Evolutionary conservation across 2,797 vertebrate genomes (phyloP).

Genomic region (Pseudocheirus occidentalis): DNA sequence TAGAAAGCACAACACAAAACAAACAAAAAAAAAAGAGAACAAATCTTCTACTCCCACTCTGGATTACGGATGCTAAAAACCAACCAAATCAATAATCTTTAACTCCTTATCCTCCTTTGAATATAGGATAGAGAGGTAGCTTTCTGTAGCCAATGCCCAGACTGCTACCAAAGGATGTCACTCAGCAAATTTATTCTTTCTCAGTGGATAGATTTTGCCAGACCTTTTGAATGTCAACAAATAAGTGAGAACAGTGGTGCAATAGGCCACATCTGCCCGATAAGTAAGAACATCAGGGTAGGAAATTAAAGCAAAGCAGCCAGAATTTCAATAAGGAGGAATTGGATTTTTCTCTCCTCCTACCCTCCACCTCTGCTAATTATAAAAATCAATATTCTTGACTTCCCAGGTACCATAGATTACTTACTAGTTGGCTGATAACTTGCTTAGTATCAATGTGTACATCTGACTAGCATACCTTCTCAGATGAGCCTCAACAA

Average conservation of each 20-base stretch:
- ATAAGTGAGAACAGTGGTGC: slow-evolving; percentile 59
- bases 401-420: slow-evolving; percentile 40
- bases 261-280: slow-evolving; percentile 57
- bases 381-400: slow-evolving; percentile 44
- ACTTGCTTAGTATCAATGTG: slow-evolving; percentile 53
- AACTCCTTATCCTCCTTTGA: slow-evolving; percentile 65
- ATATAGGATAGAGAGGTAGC: slow-evolving; percentile 56
- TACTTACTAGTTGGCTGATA: slow-evolving; percentile 63
- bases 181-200: slow-evolving; percentile 55
- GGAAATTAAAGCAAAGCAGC: slow-evolving; percentile 61
- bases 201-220: slow-evolving; percentile 70
- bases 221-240: slow-evolving; percentile 67
- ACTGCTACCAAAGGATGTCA: slow-evolving; percentile 55
- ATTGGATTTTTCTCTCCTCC: slow-evolving; percentile 34
- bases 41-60: slow-evolving; percentile 67
- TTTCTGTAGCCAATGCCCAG: slow-evolving; percentile 54
- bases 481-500: slow-evolving; percentile 68
- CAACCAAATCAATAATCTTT: slow-evolving; percentile 75
- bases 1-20: slow-evolving; percentile 54
- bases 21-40: slow-evolving; percentile 17
- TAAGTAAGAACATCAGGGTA: slow-evolving; percentile 64
- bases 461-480: slow-evolving; percentile 59
- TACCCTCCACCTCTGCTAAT: slow-evolving; percentile 49
- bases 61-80: slow-evolving; percentile 59
- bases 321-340: slow-evolving; percentile 52